phyloP scores from a whole-genome alignment of 2,113 vertebrate genomes.

The Mohoua ochrocephala region DNA sequence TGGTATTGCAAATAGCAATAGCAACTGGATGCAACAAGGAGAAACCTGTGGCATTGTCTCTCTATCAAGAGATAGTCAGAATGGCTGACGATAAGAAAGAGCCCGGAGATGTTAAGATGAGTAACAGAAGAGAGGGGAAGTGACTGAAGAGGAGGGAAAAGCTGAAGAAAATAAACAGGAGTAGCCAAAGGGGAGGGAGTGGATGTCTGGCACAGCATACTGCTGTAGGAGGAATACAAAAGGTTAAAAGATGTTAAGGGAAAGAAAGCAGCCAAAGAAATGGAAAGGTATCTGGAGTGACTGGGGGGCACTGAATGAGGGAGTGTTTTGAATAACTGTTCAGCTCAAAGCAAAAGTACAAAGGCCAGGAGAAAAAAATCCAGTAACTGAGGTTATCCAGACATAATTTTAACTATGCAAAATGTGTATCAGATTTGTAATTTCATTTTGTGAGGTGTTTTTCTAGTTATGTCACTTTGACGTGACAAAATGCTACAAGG shows the following conservation, averaged over 20 bases:
- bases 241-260: not conserved
- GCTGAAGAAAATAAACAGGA: not conserved
- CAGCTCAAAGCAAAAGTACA: not conserved
- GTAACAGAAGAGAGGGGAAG: not conserved
- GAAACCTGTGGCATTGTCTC: not conserved
- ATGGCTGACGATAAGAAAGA: not conserved
- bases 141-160: not conserved
- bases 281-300: not conserved
- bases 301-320: not conserved
- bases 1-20: not conserved
- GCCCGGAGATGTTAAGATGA: not conserved
- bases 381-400: not conserved
- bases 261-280: not conserved
- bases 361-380: not conserved
- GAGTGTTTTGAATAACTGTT: not conserved
- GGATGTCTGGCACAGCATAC: not conserved
- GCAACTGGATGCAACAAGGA: not conserved
- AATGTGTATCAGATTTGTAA: not conserved
- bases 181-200: not conserved
- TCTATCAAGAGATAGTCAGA: not conserved
- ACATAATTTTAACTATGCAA: constrained; percentile 18
- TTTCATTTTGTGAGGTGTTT: not conserved
- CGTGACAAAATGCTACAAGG: not conserved
- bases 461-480: not conserved
- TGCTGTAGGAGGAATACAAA: not conserved